phyloP scores from a whole-genome alignment of 2,888 invertebrate genomes.

The Rambutsinella grinnellia region DNA sequence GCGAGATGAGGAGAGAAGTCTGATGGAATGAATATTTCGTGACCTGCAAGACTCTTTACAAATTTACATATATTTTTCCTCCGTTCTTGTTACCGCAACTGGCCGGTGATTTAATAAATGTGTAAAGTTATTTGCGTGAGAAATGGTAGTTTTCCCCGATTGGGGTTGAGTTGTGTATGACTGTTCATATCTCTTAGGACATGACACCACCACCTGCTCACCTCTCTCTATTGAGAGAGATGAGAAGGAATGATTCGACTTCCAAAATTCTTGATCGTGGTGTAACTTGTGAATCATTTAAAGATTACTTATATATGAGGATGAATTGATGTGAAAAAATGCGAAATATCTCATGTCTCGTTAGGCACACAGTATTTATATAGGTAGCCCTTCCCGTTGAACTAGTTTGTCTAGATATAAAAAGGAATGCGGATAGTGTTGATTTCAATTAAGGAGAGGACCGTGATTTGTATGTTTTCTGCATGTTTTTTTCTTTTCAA shows the following conservation, averaged over 20 bases:
- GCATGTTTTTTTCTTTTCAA: too few relatives aligned
- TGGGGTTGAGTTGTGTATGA: background rate
- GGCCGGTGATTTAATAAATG: background rate
- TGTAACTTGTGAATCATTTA: too few relatives aligned
- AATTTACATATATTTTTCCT: conserved; percentile 43
- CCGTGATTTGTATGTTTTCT: background rate
- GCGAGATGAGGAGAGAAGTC: background rate
- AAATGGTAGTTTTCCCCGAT: conserved; percentile 41
- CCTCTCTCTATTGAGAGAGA: too few relatives aligned
- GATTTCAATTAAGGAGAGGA: background rate
- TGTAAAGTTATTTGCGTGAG: conserved; percentile 46
- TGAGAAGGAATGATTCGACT: too few relatives aligned
- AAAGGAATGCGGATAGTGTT: background rate
- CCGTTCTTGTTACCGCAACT: background rate
- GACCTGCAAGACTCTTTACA: conserved; percentile 42
- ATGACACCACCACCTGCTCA: conserved; percentile 47
- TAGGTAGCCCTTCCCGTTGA: background rate
- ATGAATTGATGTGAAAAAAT: too few relatives aligned
- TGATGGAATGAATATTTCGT: conserved; percentile 35
- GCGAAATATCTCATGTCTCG: background rate
- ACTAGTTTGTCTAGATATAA: background rate
- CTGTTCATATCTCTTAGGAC: conserved; percentile 16
- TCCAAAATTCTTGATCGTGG: too few relatives aligned
- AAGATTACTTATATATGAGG: too few relatives aligned
- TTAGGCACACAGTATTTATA: too few relatives aligned